phyloP scores from a whole-genome alignment of 1,140 invertebrate species.

The Ectropis grisescens region DNA sequence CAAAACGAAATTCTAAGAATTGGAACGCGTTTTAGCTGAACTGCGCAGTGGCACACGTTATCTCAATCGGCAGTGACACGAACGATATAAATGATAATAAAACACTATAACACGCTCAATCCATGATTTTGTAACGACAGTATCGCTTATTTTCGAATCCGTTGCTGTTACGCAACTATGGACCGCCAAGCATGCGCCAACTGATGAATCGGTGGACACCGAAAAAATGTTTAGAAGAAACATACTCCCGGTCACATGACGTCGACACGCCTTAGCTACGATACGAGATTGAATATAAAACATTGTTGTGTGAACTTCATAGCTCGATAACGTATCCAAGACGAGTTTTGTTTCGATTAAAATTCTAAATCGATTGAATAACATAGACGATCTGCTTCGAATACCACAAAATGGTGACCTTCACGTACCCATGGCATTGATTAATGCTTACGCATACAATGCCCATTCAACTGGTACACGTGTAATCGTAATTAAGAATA shows the following conservation, averaged over 20 bases:
- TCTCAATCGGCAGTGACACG: constrained; percentile 39
- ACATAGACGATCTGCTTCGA: constrained; percentile 18
- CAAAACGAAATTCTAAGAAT: constrained; percentile 16
- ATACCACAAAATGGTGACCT: constrained; percentile 42
- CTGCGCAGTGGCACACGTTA: constrained; percentile 48
- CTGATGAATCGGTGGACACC: constrained; percentile 12
- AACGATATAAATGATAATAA: constrained; percentile 54
- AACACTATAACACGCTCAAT: constrained; percentile 32
- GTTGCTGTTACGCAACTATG: constrained; percentile 17
- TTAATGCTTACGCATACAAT: constrained; percentile 62
- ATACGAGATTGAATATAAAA: constrained; percentile 8
- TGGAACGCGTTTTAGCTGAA: constrained; percentile 32
- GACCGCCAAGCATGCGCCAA: constrained; percentile 1
- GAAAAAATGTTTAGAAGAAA: constrained; percentile 4
- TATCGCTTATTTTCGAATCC: constrained; percentile 13
- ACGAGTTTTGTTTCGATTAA: too few species aligned
- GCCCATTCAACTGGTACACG: constrained; percentile 27
- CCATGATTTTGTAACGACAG: constrained; percentile 14
- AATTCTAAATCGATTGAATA: not conserved
- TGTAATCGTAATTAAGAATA: constrained; percentile 16
- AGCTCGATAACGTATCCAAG: too few species aligned
- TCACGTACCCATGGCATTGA: constrained; percentile 54
- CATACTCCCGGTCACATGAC: constrained; percentile 13
- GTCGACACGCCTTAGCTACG: constrained; percentile 15
- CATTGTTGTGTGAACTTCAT: too few species aligned